A percentile compares a stretch with the other conserved stretches of the same genome.
Evolutionary conservation across 2,888 invertebrate genomes (phyloP).

Genomic region (Sphaerophoria taeniata): DNA sequence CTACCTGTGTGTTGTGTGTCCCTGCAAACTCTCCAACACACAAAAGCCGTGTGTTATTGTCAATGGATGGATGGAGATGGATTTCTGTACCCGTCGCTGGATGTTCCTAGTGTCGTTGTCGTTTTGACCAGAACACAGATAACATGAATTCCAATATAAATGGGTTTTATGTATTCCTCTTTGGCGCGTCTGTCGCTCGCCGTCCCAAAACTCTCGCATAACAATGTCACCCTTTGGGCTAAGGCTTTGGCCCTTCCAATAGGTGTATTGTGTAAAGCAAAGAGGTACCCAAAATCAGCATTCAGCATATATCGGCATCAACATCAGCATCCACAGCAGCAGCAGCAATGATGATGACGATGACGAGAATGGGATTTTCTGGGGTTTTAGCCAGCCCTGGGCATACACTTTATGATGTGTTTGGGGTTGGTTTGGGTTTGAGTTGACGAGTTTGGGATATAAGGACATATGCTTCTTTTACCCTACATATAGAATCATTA

Average conservation of each 20-base stretch:
- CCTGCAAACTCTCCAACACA: conserved; percentile 19
- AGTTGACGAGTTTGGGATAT: not conserved
- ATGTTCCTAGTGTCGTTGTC: conserved; percentile 48
- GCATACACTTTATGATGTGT: conserved; percentile 15
- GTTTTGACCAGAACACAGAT: conserved; percentile 72
- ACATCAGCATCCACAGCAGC: conserved; percentile 1
- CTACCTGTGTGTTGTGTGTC: conserved; percentile 6
- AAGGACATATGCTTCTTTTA: conserved; percentile 22
- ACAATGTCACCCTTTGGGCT: conserved; percentile 69
- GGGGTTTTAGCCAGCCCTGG: conserved; percentile 18
- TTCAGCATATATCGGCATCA: not conserved
- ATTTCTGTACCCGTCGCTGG: conserved; percentile 32
- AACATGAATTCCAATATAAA: conserved; percentile 71
- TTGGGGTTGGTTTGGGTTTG: conserved; percentile 48
- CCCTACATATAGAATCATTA: conserved; percentile 57
- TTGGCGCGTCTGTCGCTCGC: not conserved
- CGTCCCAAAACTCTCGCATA: not conserved
- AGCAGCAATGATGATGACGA: conserved; percentile 16
- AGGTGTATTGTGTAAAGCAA: conserved; percentile 16
- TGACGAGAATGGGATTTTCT: conserved; percentile 29
- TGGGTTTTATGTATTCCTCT: conserved; percentile 65
- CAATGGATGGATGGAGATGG: not conserved
- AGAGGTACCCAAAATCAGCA: not conserved
- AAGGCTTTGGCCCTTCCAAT: conserved; percentile 40
- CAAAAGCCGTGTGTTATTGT: conserved; percentile 21